Base-by-base conservation (phyloP, 2,113 vertebrate genomes). In the Erpornis zantholeuca region DNA sequence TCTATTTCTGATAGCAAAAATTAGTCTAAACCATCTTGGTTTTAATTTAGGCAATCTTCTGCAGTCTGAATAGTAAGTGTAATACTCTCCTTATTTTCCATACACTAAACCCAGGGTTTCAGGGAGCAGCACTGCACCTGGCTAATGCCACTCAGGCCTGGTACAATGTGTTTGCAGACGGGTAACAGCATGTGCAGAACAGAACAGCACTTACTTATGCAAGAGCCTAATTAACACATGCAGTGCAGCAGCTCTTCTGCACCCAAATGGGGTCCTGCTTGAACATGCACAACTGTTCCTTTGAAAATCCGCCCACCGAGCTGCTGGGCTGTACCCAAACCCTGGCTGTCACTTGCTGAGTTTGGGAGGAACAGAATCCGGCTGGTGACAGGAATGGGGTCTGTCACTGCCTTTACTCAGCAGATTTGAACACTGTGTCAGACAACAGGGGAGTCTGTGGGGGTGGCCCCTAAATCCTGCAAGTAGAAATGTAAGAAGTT, bases 361-460 rank as follows among this genome's bases (percentile, higher is more conserved):
- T 24, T n/a, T 27, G 66, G 52, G 61, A 79, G 82, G 88, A 16
- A 7, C 38, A 44, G 49, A 22, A 28, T 9, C 15, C 7, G 9
- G 14, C 24, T 18, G 82, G 71, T 71, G 86, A 12, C 63, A 71
- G 59, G 0, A 0, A 21, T 63, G 71, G 2, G 8, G 35, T 20
- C 11, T 27, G 42, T 54, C 59, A 3, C 81, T 86, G 3, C 73
- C 78, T n/a, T 68, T 29, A 10, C 38, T 45, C 47, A 14, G 78
- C 33, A 25, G 12, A 17, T 14, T 4, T 61, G 33, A 42, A 6
- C 22, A 2, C 42, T 0, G 2, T 12, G 15, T 60, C 22, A 20
- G 69, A 35, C 35, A 36, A 9, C 25, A 50, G 42, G 57, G 50
- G 24, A 40, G 23, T 7, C 50, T 5, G 15, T 22, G 65, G 56